Percentiles rank a stretch among this genome's conserved stretches.
Evolutionary conservation across 2,888 invertebrate species (phyloP).

Genomic region (Nephrocerus scutellatus): DNA sequence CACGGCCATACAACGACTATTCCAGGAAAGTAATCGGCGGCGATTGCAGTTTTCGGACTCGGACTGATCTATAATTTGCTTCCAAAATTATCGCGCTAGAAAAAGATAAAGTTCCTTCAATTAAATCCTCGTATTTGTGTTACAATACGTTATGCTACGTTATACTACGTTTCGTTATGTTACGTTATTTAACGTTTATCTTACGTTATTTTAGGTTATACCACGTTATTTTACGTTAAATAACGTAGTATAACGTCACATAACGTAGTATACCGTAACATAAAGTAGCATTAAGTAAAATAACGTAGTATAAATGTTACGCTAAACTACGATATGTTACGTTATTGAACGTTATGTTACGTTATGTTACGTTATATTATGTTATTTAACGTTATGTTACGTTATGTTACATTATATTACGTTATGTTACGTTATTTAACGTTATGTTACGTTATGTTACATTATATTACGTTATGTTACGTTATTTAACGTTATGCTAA

Average conservation of each 20-base stretch:
- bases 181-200: conserved; percentile 1
- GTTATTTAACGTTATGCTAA: conserved; percentile 1
- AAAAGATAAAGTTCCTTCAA: too few relatives aligned
- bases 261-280: background rate
- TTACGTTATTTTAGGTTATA: conserved; percentile 1
- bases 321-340: conserved; percentile 1
- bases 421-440: conserved; percentile 1
- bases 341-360: background rate
- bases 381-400: background rate
- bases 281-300: background rate
- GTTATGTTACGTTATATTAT: conserved; percentile 2
- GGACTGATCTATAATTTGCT: too few relatives aligned
- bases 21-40: too few relatives aligned
- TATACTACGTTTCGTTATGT: conserved; percentile 1
- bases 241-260: background rate
- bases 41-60: too few relatives aligned
- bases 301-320: conserved; percentile 1
- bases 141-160: background rate
- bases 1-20: too few relatives aligned
- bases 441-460: conserved; percentile 2
- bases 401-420: conserved; percentile 1
- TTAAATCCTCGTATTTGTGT: too few relatives aligned
- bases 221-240: background rate
- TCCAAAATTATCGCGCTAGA: too few relatives aligned
- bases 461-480: conserved; percentile 1